These are phyloP conservation scores for Pteropus rufus DNA, from an alignment of 2,797 vertebrate genomes.

Conservation along the genomic window DNA sequence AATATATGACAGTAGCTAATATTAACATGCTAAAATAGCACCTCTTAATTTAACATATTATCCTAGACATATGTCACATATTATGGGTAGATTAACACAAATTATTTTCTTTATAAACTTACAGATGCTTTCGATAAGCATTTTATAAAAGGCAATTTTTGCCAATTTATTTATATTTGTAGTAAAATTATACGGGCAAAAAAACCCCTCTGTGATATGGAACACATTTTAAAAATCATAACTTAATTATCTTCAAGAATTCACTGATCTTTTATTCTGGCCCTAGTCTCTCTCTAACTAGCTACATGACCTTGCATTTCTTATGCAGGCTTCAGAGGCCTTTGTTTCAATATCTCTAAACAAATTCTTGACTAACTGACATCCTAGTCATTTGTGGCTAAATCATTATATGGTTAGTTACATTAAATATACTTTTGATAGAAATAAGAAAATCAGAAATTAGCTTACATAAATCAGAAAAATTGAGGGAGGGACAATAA, in stretches of 20 bases:
- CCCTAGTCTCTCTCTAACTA: background rate
- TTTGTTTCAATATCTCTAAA: constrained; percentile 7
- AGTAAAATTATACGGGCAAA: background rate
- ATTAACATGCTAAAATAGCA: background rate
- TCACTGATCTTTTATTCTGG: background rate
- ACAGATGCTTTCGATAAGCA: background rate
- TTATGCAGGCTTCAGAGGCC: background rate
- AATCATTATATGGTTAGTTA: background rate
- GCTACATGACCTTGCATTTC: background rate
- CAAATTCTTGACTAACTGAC: background rate
- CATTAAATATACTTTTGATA: background rate
- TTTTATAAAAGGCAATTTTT: background rate
- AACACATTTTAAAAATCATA: background rate
- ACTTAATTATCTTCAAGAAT: background rate
- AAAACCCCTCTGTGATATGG: background rate
- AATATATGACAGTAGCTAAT: background rate
- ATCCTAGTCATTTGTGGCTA: background rate
- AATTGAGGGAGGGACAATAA: background rate
- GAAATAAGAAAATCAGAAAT: background rate
- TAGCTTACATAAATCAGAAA: background rate
- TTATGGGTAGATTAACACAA: background rate
- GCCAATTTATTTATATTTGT: background rate
- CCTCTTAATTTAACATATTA: background rate
- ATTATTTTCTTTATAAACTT: background rate
- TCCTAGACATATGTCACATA: background rate